Conservation (phyloP, 2,888 invertebrate species). For the Muscina levida region DNA sequence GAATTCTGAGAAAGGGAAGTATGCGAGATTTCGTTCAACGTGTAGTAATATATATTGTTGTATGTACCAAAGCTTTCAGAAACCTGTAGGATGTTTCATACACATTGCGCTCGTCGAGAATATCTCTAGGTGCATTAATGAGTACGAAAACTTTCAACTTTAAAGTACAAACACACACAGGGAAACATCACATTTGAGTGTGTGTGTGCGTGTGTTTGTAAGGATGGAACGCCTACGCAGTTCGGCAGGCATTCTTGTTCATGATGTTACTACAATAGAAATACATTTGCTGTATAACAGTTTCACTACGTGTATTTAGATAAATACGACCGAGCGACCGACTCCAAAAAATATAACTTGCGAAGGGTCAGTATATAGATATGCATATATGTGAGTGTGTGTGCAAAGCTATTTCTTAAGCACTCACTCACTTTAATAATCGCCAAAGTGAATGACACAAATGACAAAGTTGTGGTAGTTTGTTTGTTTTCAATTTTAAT, state of each 20-base stretch:
- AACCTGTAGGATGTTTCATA: constrained; percentile 32
- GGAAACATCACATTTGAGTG: not conserved
- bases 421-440: not conserved
- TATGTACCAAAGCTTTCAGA: not conserved
- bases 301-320: constrained; percentile 22
- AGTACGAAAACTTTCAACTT: too few relatives aligned
- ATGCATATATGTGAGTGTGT: too few relatives aligned
- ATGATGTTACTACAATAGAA: not conserved
- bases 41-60: too few relatives aligned
- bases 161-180: too few relatives aligned
- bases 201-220: constrained; percentile 1
- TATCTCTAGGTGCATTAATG: too few relatives aligned
- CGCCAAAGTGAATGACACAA: not conserved
- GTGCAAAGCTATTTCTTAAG: constrained; percentile 37
- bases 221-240: constrained; percentile 53
- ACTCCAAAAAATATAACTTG: constrained; percentile 25
- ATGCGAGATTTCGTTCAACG: not conserved
- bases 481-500: constrained; percentile 44
- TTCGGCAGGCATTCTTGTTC: not conserved
- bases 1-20: not conserved
- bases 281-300: constrained; percentile 52
- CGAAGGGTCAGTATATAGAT: constrained; percentile 47
- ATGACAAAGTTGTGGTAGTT: not conserved
- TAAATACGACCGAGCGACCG: constrained; percentile 29
- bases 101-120: not conserved